Percentiles rank a stretch among this genome's conserved stretches.
These are phyloP conservation scores for Drepana arcuata DNA, from an alignment of 1,140 invertebrate species.

Conservation along the genomic window DNA sequence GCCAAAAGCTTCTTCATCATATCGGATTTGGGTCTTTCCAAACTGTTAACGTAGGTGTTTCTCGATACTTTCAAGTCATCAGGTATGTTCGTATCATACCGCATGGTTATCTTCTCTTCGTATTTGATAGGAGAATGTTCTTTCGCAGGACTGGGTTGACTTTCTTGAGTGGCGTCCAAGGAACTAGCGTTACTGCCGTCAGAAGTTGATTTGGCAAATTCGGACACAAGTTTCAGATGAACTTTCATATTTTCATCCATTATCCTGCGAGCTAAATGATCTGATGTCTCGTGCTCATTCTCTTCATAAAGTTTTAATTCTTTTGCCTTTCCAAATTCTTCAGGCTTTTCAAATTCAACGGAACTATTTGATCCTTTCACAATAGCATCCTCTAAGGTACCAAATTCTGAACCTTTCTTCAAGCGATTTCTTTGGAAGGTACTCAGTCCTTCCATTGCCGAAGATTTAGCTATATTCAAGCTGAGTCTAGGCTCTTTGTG, in stretches of 20 bases:
- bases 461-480: slow-evolving; percentile 68
- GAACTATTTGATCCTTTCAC: slow-evolving; percentile 69
- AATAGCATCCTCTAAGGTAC: slow-evolving; percentile 82
- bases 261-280: slow-evolving; percentile 58
- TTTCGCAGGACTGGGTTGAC: slow-evolving; percentile 10
- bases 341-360: slow-evolving; percentile 54
- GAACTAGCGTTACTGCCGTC: slow-evolving; percentile 56
- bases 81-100: slow-evolving; percentile 73
- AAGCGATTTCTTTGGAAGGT: slow-evolving; percentile 78
- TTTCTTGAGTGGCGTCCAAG: slow-evolving; percentile 44
- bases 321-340: slow-evolving; percentile 31
- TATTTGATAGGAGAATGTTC: slow-evolving; percentile 43
- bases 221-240: slow-evolving; percentile 61
- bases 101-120: slow-evolving; percentile 60
- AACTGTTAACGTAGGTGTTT: slow-evolving; percentile 70
- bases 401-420: slow-evolving; percentile 83
- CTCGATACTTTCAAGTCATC: slow-evolving; percentile 75
- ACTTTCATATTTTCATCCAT: slow-evolving; percentile 66
- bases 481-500: slow-evolving; percentile 77
- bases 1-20: slow-evolving; percentile 71
- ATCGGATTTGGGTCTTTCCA: slow-evolving; percentile 72
- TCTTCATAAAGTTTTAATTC: slow-evolving; percentile 32
- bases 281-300: slow-evolving; percentile 56
- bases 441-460: slow-evolving; percentile 76
- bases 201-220: slow-evolving; percentile 63